Evolutionary conservation across 2,113 vertebrate species (phyloP), one percentile per base, ranked within the genome.

Genomic region (Ophthalmolycus amberensis): DNA sequence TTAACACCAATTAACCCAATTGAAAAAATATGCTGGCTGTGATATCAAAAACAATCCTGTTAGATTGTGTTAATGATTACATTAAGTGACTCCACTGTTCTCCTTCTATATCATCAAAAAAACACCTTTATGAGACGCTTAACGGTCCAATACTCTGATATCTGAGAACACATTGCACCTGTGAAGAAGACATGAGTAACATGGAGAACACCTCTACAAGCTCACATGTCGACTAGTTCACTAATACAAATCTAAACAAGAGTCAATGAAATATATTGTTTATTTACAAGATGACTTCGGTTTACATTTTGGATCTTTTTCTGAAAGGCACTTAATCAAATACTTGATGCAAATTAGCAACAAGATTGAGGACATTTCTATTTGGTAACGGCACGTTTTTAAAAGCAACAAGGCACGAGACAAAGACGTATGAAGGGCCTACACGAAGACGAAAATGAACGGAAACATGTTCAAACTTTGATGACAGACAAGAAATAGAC

Each of bases 221-320:
- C 18, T 25, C 59, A 82, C 15, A 38, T 6, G 6, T 10, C 22
- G 34, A 65, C 1, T 1, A 73, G 0, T 50, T 38, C 4, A 44
- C n/a, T 1, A 11, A 52, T n/a, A 58, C 38, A 56, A 82, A 64
- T 42, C 59, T 50, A 69, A 64, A 80, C 40, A 71, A 80, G 10
- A 65, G 14, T 6, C 46, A 69, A 34, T 87, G 88, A 85, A 92
- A 89, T 89, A 93, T 82, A 88, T 42, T 75, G 79, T 94, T 95
- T 95, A 95, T 95, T 95, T 95, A 95, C 94, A 95, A 80, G 77
- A 87, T 42, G 77, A 80, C 77, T 85, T 75, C 77, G 72, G 75
- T 86, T 94, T 85, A 92, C 78, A 92, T 69, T 84, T 76, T 71
- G 80, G 62, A 72, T 70, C 9, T 71, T 88, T 76, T 89, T 76